These are phyloP conservation scores for Pseudomyrmex pallidus DNA, from an alignment of 1,140 invertebrate genomes.

Conservation along the genomic window DNA sequence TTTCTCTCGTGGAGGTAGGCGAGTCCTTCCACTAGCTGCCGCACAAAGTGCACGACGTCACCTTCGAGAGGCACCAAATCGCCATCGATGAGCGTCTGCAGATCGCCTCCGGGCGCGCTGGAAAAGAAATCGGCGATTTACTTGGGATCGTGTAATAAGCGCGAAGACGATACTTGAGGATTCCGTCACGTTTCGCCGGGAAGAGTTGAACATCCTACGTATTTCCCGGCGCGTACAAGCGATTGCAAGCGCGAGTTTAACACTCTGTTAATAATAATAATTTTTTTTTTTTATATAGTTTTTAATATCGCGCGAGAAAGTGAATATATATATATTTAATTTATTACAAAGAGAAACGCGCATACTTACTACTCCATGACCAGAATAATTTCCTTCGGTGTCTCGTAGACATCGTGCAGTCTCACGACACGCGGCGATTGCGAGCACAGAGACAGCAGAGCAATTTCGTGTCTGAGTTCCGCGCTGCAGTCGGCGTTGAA, in stretches of 20 bases:
- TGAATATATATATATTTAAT: background rate
- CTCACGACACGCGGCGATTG: slow-evolving; percentile 88
- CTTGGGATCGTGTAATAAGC: slow-evolving; percentile 1
- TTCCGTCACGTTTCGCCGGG: no score
- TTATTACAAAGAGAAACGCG: background rate
- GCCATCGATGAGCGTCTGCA: slow-evolving; percentile 91
- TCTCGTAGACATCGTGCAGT: slow-evolving; percentile 90
- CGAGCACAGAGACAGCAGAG: slow-evolving; percentile 88
- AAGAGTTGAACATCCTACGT: no score
- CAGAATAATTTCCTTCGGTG: slow-evolving; percentile 89
- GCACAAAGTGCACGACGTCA: slow-evolving; percentile 89
- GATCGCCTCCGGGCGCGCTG: slow-evolving; percentile 91
- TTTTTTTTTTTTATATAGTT: background rate
- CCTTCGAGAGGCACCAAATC: slow-evolving; percentile 90
- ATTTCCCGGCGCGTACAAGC: no score
- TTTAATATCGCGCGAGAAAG: background rate
- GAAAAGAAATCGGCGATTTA: slow-evolving; percentile 70
- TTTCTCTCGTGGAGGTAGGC: slow-evolving; percentile 90
- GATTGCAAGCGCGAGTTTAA: no score
- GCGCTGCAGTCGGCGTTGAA: slow-evolving; percentile 88
- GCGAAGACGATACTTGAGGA: background rate
- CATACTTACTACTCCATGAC: slow-evolving; percentile 90
- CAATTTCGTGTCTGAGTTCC: slow-evolving; percentile 89
- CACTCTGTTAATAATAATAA: background rate
- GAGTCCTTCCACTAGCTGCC: slow-evolving; percentile 90